Evolutionary conservation across 30 jellyfish, hydroid and myxozoan genomes (phyloP).

Genomic region (Cassiopea xamachana): DNA sequence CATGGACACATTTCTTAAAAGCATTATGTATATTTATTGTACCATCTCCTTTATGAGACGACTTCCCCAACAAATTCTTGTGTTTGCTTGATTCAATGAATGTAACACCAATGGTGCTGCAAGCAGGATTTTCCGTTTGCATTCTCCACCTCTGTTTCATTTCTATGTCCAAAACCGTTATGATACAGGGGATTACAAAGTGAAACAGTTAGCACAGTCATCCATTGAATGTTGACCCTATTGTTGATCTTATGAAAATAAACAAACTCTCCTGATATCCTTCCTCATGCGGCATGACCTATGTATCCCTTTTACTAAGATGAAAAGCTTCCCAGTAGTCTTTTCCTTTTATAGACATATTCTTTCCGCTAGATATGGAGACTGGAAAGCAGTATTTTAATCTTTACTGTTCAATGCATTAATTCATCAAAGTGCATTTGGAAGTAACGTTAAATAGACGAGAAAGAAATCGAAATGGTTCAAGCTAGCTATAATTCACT

Average conservation of each 20-base stretch:
- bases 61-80: too few relatives aligned
- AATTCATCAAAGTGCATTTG: background rate
- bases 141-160: conserved; percentile 12
- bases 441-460: background rate
- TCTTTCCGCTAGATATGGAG: conserved; percentile 18
- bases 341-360: conserved; percentile 21
- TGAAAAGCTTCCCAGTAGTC: conserved; percentile 20
- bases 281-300: conserved; percentile 59
- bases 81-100: background rate
- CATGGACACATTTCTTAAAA: too few relatives aligned
- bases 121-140: background rate
- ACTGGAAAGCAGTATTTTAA: background rate
- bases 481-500: background rate
- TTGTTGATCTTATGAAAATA: conserved; percentile 44
- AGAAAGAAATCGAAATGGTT: background rate
- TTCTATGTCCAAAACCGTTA: conserved; percentile 47
- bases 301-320: conserved; percentile 14
- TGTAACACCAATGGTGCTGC: conserved; percentile 10
- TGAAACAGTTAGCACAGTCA: conserved; percentile 36
- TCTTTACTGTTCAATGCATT: background rate
- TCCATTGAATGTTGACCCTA: conserved; percentile 48
- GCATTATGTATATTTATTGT: too few relatives aligned
- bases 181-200: conserved; percentile 4
- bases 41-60: too few relatives aligned
- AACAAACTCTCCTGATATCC: conserved; percentile 60